These are phyloP conservation scores for Strongylocentrotus purpuratus DNA, from an alignment of 35 echinoderm and acorn worm species.

Conservation along the genomic window DNA sequence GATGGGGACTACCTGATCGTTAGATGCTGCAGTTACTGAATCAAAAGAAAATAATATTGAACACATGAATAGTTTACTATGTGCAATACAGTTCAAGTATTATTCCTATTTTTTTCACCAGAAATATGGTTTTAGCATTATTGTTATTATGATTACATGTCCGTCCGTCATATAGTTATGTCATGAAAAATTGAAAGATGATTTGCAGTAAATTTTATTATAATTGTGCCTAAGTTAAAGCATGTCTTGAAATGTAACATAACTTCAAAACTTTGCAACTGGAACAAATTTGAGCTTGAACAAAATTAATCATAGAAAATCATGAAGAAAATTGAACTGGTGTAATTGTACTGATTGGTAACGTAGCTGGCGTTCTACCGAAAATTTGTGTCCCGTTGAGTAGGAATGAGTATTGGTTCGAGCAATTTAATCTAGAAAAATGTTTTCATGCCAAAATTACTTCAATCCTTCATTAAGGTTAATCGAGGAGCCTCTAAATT, in stretches of 20 bases:
- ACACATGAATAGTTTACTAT: neutral
- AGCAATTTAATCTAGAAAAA: neutral
- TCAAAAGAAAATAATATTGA: neutral
- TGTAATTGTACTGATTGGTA: neutral
- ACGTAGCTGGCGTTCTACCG: neutral
- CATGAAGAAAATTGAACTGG: neutral
- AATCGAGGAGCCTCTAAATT: too few relatives aligned
- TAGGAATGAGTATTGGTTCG: neutral
- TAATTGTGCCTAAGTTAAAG: neutral
- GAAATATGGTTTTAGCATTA: too few relatives aligned
- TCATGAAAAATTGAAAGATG: neutral
- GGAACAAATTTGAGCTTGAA: neutral
- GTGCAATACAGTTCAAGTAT: conserved; percentile 4
- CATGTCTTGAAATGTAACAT: too few relatives aligned
- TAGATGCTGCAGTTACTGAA: neutral
- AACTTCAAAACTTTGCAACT: neutral
- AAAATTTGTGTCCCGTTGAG: neutral
- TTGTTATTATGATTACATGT: too few relatives aligned
- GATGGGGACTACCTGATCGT: neutral
- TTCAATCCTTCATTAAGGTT: too few relatives aligned
- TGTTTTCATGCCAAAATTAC: too few relatives aligned
- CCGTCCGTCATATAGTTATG: neutral
- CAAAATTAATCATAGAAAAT: neutral
- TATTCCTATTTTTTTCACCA: neutral
- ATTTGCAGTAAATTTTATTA: neutral